Evolutionary conservation across 2,888 invertebrate species (phyloP).

Genomic region (Vanessa cardui): DNA sequence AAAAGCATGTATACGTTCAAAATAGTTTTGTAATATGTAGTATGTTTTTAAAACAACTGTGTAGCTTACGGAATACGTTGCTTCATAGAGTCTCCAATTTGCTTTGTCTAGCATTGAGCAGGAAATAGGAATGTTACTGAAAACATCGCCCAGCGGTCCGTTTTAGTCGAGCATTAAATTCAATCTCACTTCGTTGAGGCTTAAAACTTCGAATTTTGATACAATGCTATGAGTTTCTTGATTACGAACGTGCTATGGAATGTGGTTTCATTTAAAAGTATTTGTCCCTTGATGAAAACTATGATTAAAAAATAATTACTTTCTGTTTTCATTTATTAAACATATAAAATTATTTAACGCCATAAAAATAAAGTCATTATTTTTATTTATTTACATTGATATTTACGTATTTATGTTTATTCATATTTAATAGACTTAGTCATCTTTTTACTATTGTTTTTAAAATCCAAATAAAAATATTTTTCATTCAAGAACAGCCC

Average conservation of each 20-base stretch:
- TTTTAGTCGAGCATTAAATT: conserved; percentile 74
- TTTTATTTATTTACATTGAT: too few species aligned
- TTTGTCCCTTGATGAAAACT: background rate
- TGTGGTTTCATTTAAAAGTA: background rate
- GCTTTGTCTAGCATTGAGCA: conserved; percentile 51
- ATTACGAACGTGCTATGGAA: background rate
- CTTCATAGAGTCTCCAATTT: conserved; percentile 46
- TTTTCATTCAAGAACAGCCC: too few species aligned
- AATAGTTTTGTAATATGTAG: background rate
- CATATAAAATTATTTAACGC: too few species aligned
- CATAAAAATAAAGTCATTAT: too few species aligned
- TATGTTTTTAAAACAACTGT: background rate
- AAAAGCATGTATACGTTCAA: background rate
- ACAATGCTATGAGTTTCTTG: background rate
- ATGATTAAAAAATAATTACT: background rate
- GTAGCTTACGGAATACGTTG: conserved; percentile 33
- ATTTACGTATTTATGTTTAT: too few species aligned
- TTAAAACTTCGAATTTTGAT: background rate
- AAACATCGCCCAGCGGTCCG: conserved; percentile 66
- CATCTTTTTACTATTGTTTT: too few species aligned
- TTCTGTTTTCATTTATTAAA: too few species aligned
- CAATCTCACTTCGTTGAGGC: conserved; percentile 50
- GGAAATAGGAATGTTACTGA: conserved; percentile 67
- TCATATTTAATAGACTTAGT: too few species aligned
- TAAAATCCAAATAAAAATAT: too few species aligned